Conservation (phyloP, 2,888 invertebrate genomes). For the Leptopilina syphax region DNA sequence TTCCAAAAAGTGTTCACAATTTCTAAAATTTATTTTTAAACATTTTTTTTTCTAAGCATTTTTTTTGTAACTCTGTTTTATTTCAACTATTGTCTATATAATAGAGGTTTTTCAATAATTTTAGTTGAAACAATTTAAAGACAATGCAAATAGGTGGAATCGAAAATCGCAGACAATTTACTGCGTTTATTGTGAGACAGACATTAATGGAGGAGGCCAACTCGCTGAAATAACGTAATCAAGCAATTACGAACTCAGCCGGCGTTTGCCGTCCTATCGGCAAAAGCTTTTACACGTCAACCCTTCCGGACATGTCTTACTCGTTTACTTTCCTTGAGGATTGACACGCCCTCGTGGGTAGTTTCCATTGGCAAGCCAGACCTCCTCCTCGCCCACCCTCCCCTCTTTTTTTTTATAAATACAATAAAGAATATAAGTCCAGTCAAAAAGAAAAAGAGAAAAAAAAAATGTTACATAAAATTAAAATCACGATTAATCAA, state of each 20-base stretch:
- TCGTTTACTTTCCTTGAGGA: conserved; percentile 52
- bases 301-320: conserved; percentile 58
- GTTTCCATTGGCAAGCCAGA: conserved; percentile 36
- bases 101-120: too few relatives aligned
- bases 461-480: neutral
- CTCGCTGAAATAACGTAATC: conserved; percentile 56
- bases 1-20: neutral
- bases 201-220: conserved; percentile 33
- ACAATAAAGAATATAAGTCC: neutral
- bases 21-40: neutral
- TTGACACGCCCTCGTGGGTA: conserved; percentile 46
- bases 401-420: neutral
- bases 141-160: neutral
- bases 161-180: conserved; percentile 30
- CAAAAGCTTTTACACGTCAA: conserved; percentile 55
- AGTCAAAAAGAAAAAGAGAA: neutral
- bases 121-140: neutral
- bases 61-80: neutral
- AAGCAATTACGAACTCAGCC: conserved; percentile 63
- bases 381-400: neutral
- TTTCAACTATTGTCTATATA: neutral
- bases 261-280: conserved; percentile 57
- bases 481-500: neutral
- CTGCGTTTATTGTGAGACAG: conserved; percentile 21
- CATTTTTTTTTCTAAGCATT: too few relatives aligned